Evolutionary conservation across 92 coral and sea anemone genomes (phyloP), one percentile per base, ranked within the genome.

Genomic region (Actinernus sp.): DNA sequence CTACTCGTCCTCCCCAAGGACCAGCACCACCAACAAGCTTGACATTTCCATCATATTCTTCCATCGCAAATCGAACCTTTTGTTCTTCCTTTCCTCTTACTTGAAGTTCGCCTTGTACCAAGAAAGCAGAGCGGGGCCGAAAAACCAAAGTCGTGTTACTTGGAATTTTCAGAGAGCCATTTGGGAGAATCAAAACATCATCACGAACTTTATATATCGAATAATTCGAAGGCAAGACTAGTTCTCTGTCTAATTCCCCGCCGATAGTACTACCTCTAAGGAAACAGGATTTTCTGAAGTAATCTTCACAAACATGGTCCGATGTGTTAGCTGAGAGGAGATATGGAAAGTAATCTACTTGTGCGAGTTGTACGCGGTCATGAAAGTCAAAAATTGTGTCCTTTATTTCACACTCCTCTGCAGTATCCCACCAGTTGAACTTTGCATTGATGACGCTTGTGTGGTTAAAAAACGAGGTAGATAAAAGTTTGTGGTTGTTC

Each of bases 361-460:
- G 60, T 30, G 86, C 74, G n/a, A 88, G 57, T 41, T 78, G 74
- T 10, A 55, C 68, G 22, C 90, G 82, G 43, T 57, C 68, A 29
- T 82, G 69, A 33, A 77, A 83, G 53, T 88, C 95, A 24, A 83
- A 71, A 37, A 88, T 67, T 33, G 40, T 84, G 52, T 61, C 82
- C 11, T 41, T 26, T 31, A 89, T 72, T 31, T 25, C 30, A 22
- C 86, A 76, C 28, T 61, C 71, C 2, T 84, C 39, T 7, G 21
- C n/a, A 1, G 91, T 29, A n/a, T 81, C 95, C 91, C 91, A 88
- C 95, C 95, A 88, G 41, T 88, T 88, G 26, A 29, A 32, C 38
- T 52, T 69, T 0, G 83, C 95, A 43, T 75, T 76, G 38, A 83
- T 59, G 20, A 21, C 39, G 1, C 26, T 53, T 41, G 31, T 20